Base-by-base conservation (phyloP, 2,888 invertebrate species). In the Ormia ochracea region DNA sequence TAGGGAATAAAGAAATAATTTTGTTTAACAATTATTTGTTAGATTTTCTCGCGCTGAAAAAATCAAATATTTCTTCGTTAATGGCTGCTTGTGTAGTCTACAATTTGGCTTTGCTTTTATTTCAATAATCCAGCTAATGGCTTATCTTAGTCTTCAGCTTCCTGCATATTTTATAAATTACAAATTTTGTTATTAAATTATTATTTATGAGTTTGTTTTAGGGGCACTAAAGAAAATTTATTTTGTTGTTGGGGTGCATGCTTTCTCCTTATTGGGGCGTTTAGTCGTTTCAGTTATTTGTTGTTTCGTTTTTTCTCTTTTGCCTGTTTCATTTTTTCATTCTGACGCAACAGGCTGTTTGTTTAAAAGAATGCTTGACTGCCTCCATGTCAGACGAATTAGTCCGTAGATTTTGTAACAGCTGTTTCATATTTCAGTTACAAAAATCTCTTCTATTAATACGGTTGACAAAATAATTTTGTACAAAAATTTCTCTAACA, bases 351-450 rank as follows among this genome's bases (percentile, higher is more conserved):
- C 36, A 52, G 41, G 12, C 26, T 54, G 10, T 26, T 38, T 17
- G 58, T 56, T 23, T 65, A 33, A 4, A n/a, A 23, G 63, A 10
- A 1, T 52, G 19, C 7, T 28, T 66, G 38, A 14, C 14, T 50
- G 61, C 23, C 50, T 52, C 50, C 41, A 41, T 72, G 61, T 7
- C 28, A 33, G 14, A 72, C 28, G 54, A 43, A 63, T 43, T 33
- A 43, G 9, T 58, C 17, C 12, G 17, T 41, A 21, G 43, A 65
- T 41, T 41, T 66, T 50, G 63, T 41, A 75, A 80, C 79, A 80
- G 75, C 70, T 80, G 79, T 72, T 75, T 66, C 26, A 56, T 12
- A 56, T 66, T 70, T 80, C 61, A 80, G 75, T 75, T 66, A 52
- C 19, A 28, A 72, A 66, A 61, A 31, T 66, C 58, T 72, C 7